These are phyloP conservation scores for Lycia hirtaria DNA, from an alignment of 2,888 invertebrate genomes.

Conservation along the genomic window DNA sequence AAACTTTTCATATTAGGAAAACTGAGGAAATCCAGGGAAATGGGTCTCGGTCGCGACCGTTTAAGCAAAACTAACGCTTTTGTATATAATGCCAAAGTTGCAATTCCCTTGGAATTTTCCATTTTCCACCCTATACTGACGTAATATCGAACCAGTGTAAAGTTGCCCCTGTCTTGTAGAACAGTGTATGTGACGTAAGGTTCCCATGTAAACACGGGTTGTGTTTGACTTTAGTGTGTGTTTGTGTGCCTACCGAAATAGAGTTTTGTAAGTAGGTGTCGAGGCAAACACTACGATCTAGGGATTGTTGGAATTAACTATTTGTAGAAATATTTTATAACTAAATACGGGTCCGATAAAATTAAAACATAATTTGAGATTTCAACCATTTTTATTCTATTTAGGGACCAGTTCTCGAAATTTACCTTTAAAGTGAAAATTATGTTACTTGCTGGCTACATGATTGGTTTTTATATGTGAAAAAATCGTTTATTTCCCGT, in stretches of 20 bases:
- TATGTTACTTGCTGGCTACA: too few relatives aligned
- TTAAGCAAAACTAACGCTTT: conserved; percentile 52
- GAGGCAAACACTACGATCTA: conserved; percentile 8
- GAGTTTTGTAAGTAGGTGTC: conserved; percentile 21
- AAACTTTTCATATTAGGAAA: conserved; percentile 73
- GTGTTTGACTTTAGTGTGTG: conserved; percentile 34
- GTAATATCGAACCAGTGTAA: conserved; percentile 55
- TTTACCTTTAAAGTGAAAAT: too few relatives aligned
- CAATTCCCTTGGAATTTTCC: conserved; percentile 53
- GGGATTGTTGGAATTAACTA: conserved; percentile 1
- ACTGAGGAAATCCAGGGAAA: conserved; percentile 52
- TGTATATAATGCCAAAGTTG: conserved; percentile 44
- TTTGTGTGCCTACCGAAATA: conserved; percentile 25
- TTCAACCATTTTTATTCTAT: too few relatives aligned
- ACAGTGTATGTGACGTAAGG: conserved; percentile 55
- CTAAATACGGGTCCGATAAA: background rate
- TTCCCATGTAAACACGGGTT: conserved; percentile 43
- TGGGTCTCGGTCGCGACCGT: conserved; percentile 73
- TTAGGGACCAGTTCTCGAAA: too few relatives aligned
- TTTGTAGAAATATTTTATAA: background rate
- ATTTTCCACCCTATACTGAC: conserved; percentile 41
- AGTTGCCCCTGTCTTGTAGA: conserved; percentile 58
- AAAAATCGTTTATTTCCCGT: too few relatives aligned
- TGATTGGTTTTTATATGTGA: too few relatives aligned
- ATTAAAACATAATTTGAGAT: too few relatives aligned